Base-by-base conservation (phyloP, 2,797 vertebrate species). In the Falco cherrug region DNA sequence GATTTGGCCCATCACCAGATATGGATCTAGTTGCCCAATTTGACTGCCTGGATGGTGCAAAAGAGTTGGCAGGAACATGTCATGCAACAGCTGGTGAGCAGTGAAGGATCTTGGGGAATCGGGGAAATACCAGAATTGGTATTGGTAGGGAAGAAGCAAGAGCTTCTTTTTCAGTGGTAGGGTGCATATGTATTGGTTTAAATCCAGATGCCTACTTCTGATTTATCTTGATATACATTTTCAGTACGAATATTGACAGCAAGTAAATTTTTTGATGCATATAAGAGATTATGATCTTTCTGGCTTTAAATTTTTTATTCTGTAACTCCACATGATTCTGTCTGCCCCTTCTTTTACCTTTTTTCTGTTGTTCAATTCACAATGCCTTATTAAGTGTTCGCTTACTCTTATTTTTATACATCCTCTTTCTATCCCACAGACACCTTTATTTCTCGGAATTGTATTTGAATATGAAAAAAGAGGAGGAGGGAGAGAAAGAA, bases 11-110 rank as follows among this genome's bases (percentile, higher is more conserved):
- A 33, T 89, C 64, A 87, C 78, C 75, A 92, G 60, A 31, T 90
- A 77, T 2, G 16, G 54, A 56, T 73, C 53, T 87, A 29, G 64
- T 76, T 93, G 60, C 70, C 77, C 82, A 48, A 80, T 67, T 53
- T 81, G 51, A 67, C 67, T 74, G 16, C 31, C 63, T 82, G 43
- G 80, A 74, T 87, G 56, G 81, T 89, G 75, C 60, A 79, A 60
- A 87, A 89, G 59, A 53, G 28, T 90, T 96, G 95, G 93, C 90
- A 96, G 78, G 84, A 95, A 50, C 15, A 22, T 74, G 45, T 84
- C 84, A 68, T 45, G 24, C n/a, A 93, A 15, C 90, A 95, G 81
- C 93, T 94, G 93, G 50, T 86, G 61, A 90, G 68, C 87, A 89
- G 31, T 41, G 54, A 91, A 88, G 54, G 90, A 88, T 84, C 85